phyloP scores from a whole-genome alignment of 2,888 invertebrate species.

The Nomada flava region DNA sequence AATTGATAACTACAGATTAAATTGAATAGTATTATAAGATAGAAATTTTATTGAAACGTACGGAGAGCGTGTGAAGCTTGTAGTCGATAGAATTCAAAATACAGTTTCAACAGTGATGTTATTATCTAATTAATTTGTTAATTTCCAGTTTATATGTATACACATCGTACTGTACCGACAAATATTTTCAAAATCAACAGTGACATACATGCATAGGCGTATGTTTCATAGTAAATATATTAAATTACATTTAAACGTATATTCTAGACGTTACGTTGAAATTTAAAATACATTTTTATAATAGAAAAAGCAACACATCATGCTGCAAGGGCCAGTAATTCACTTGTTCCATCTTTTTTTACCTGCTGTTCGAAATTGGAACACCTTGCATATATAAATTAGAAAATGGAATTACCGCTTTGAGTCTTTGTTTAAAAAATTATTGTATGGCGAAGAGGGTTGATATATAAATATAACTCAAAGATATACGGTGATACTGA shows the following conservation, averaged over 20 bases:
- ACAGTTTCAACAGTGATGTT: background rate
- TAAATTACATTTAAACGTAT: too few species aligned
- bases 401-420: background rate
- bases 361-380: background rate
- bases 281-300: too few species aligned
- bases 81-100: conserved; percentile 5
- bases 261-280: too few species aligned
- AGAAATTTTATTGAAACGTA: conserved; percentile 17
- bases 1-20: conserved; percentile 8
- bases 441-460: too few species aligned
- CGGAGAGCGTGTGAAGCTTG: background rate
- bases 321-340: background rate
- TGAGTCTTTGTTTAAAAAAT: background rate
- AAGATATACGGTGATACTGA: too few species aligned
- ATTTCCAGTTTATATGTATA: background rate
- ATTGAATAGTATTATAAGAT: background rate
- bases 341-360: background rate
- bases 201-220: too few species aligned
- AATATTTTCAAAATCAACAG: background rate
- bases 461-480: too few species aligned
- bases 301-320: too few species aligned
- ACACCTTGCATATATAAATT: background rate
- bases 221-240: too few species aligned
- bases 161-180: too few species aligned
- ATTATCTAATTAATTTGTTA: background rate